A percentile compares a stretch with the other conserved stretches of the same genome.
Evolutionary conservation across 2,888 invertebrate species (phyloP).

Genomic region (Trachelus tabidus): DNA sequence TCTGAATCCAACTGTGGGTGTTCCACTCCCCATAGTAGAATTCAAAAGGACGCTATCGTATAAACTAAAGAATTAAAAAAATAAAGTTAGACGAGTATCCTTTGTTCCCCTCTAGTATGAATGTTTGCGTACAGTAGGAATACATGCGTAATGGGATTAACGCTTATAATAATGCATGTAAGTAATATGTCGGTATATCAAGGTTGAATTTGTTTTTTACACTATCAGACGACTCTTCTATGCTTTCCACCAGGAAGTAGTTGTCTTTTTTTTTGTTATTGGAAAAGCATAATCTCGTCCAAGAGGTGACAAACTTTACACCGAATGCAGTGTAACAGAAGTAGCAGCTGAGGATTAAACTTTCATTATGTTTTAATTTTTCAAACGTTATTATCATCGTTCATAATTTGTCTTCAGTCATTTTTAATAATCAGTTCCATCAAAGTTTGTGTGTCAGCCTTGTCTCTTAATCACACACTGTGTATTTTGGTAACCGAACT

Average conservation of each 20-base stretch:
- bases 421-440: conserved; percentile 10
- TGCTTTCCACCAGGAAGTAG: neutral
- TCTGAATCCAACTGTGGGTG: conserved; percentile 17
- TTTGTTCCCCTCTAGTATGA: conserved; percentile 25
- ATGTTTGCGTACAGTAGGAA: conserved; percentile 20
- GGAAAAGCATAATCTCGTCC: neutral
- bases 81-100: conserved; percentile 40
- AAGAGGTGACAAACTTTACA: neutral
- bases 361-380: neutral
- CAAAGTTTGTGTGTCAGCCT: conserved; percentile 16
- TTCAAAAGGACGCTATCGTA: conserved; percentile 22
- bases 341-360: neutral
- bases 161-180: conserved; percentile 3
- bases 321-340: neutral
- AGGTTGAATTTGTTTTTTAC: neutral
- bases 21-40: conserved; percentile 20
- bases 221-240: neutral
- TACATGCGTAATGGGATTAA: conserved; percentile 10
- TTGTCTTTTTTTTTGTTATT: neutral
- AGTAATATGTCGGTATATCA: neutral
- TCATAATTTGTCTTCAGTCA: conserved; percentile 7
- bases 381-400: neutral
- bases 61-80: conserved; percentile 45
- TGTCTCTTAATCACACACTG: conserved; percentile 1
- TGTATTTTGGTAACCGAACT: neutral